Evolutionary conservation across 92 coral and sea anemone species (phyloP), one percentile per base, ranked within the genome.

Genomic region (Epizoanthus rinbou): DNA sequence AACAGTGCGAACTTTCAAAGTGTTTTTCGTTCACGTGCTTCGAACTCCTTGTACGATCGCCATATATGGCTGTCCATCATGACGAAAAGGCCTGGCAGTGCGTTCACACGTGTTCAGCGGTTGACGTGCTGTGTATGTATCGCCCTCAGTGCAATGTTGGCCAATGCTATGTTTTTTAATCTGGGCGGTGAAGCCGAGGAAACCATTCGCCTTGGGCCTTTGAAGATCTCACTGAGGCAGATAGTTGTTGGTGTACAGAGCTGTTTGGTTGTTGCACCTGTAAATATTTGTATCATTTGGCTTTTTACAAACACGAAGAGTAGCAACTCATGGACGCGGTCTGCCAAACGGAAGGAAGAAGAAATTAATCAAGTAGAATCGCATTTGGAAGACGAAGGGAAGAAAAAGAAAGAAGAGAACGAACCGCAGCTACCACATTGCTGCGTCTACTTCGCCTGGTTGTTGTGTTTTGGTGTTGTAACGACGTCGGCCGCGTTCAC

Each of bases 71-170:
- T 91, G 63, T 91, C 94, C 2, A 92, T 89, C 6, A 7, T 69
- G 21, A 84, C 89, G 0, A 91, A 91, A n/a, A 66, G 89, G 9
- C 86, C 81, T 8, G 80, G 84, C 58, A 80, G 69, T 28, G 10
- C 84, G 6, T 91, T 91, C 37, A 88, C 94, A n/a, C 87, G 94
- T 11, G 92, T 85, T 41, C 94, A 91, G 64, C 84, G 94, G 16
- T 85, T 91, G 3, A 83, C 92, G 16, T 91, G 94, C 53, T 91
- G 94, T 5, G 60, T 91, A 37, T 74, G 86, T 54, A 21, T 88
- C 47, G 72, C 89, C 1, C 80, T 91, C 25, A 84, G 84, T 16
- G 94, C 84, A 19, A 85, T 91, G 94, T 43, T 91, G 19, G 89
- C 87, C 50, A 90, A 85, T 45, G 94, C 92, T 14, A 85, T 90